phyloP scores from a whole-genome alignment of 2,888 invertebrate genomes.

The Cenopis cana region DNA sequence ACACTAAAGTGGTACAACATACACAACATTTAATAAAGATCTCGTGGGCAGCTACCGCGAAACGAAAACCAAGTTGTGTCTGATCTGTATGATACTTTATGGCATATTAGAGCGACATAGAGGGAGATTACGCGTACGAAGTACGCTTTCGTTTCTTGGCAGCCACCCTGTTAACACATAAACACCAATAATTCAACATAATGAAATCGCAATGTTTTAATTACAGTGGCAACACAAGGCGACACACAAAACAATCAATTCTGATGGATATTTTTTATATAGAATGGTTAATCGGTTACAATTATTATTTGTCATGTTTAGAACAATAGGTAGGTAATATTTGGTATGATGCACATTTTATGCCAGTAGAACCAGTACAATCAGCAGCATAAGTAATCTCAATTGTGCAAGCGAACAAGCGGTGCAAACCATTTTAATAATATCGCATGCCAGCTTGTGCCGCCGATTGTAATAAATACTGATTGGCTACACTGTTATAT shows the following conservation, averaged over 20 bases:
- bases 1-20: constrained; percentile 1
- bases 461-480: background rate
- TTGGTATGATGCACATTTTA: background rate
- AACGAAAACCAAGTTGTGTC: no score
- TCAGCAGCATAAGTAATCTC: background rate
- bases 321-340: background rate
- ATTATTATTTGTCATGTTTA: constrained; percentile 28
- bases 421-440: background rate
- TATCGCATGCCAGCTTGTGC: background rate
- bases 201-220: constrained; percentile 12
- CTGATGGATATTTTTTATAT: constrained; percentile 11
- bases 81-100: no score
- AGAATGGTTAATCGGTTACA: constrained; percentile 13
- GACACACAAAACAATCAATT: background rate
- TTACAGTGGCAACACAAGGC: constrained; percentile 17
- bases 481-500: background rate
- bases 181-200: constrained; percentile 26
- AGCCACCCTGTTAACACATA: constrained; percentile 13
- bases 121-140: no score
- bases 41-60: background rate
- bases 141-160: no score
- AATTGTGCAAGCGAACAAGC: background rate
- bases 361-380: background rate
- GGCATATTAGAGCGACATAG: no score
- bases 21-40: constrained; percentile 22